Percentiles rank a stretch among this genome's conserved stretches.
phyloP scores from a whole-genome alignment of 35 echinoderm and acorn worm genomes.

The Apostichopus japonicus region DNA sequence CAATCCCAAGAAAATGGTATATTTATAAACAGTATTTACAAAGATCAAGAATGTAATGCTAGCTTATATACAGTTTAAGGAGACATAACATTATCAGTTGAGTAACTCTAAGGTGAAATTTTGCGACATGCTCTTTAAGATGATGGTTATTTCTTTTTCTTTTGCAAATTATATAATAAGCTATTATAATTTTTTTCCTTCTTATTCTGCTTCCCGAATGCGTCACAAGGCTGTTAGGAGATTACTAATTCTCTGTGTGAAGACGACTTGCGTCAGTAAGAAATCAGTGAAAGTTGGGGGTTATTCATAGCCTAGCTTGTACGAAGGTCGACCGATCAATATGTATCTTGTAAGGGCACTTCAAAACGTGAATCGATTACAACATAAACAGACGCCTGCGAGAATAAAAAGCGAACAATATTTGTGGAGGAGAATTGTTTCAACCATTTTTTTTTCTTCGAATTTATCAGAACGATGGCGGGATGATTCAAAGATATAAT shows the following conservation, averaged over 20 bases:
- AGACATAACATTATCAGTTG: neutral
- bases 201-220: neutral
- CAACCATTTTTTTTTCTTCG: too few relatives aligned
- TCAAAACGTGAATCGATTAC: neutral
- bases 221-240: neutral
- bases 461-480: too few relatives aligned
- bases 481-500: too few relatives aligned
- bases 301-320: neutral
- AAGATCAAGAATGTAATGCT: too few relatives aligned
- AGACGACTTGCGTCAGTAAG: neutral
- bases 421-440: too few relatives aligned
- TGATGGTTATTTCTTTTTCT: neutral
- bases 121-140: neutral
- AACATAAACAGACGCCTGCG: neutral
- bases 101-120: neutral
- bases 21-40: too few relatives aligned
- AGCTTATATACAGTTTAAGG: neutral
- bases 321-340: neutral
- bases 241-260: neutral
- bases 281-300: slow-evolving; percentile 2
- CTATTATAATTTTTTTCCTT: neutral
- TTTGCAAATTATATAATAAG: neutral
- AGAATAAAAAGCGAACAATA: neutral
- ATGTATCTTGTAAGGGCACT: slow-evolving; percentile 5
- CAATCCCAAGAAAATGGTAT: too few relatives aligned